Conservation (phyloP, 2,113 vertebrate genomes). For the Anser brachyrhynchus region DNA sequence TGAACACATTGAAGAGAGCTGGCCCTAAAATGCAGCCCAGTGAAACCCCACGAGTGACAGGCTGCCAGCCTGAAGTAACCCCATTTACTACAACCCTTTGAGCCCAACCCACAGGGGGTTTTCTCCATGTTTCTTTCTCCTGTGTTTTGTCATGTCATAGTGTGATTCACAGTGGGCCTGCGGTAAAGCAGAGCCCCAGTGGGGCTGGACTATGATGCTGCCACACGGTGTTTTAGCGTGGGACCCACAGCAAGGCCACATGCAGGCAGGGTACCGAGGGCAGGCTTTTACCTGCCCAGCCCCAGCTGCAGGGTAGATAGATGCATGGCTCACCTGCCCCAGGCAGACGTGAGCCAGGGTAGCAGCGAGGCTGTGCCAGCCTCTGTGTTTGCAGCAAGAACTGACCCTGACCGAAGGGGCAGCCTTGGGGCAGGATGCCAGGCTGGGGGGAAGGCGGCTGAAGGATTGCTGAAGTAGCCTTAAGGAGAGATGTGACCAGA, state of each 20-base stretch:
- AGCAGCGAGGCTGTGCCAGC: not conserved
- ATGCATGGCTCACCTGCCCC: not conserved
- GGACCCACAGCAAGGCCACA: accelerated
- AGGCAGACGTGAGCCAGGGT: not conserved
- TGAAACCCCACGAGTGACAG: too few relatives aligned
- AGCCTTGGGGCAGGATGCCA: not conserved
- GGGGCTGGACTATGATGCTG: not conserved
- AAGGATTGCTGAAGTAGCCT: not conserved
- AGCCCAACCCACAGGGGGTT: not conserved
- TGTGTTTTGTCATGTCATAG: not conserved
- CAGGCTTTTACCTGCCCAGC: too few relatives aligned
- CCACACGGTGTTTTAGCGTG: accelerated
- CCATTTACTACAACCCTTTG: too few relatives aligned
- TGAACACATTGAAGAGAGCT: too few relatives aligned
- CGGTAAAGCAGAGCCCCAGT: not conserved
- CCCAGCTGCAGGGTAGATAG: not conserved
- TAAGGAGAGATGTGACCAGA: not conserved
- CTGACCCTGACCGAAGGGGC: not conserved
- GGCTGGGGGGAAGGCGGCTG: not conserved
- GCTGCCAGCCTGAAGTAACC: too few relatives aligned
- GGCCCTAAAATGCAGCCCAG: too few relatives aligned
- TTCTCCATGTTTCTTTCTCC: not conserved
- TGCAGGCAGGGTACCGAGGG: not conserved
- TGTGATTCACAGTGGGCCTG: accelerated
- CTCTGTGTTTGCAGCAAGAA: not conserved